Conservation (phyloP, 2,797 vertebrate genomes). For the Sciaenops ocellatus region DNA sequence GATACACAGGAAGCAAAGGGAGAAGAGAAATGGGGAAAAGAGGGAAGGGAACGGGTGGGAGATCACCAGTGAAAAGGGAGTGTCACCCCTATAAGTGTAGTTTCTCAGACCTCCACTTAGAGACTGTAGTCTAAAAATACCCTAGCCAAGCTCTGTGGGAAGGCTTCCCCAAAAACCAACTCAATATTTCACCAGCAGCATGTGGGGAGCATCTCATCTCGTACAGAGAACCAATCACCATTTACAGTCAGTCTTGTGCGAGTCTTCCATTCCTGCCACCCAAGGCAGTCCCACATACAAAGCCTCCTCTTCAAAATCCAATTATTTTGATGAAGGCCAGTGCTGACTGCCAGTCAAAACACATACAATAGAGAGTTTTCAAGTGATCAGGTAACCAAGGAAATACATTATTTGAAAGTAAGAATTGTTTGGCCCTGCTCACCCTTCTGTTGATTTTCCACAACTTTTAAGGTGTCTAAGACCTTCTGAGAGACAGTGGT, state of each 20-base stretch:
- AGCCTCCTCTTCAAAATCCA: not conserved
- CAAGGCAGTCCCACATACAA: not conserved
- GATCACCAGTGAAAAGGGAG: conserved; percentile 22
- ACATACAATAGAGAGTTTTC: not conserved
- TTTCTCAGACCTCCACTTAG: conserved; percentile 66
- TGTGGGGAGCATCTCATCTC: conserved; percentile 7
- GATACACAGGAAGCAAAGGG: not conserved
- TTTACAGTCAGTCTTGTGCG: not conserved
- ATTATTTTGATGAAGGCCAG: conserved; percentile 19
- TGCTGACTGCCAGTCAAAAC: not conserved
- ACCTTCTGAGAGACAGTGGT: not conserved
- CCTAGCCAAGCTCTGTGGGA: conserved; percentile 53
- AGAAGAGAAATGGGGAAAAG: not conserved
- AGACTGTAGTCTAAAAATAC: conserved; percentile 77
- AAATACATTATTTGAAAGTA: not conserved
- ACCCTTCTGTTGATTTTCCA: not conserved
- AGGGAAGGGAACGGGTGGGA: conserved; percentile 14
- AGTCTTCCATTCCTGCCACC: not conserved
- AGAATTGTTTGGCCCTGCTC: conserved; percentile 8
- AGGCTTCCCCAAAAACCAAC: conserved; percentile 73
- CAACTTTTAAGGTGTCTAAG: not conserved
- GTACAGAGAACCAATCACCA: too few relatives aligned
- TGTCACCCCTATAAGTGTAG: conserved; percentile 25
- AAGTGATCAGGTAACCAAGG: not conserved
- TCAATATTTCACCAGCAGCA: conserved; percentile 65